Percentiles rank a stretch among this genome's conserved stretches.
Evolutionary conservation across 2,888 invertebrate genomes (phyloP).

Genomic region (Rapana venosa): DNA sequence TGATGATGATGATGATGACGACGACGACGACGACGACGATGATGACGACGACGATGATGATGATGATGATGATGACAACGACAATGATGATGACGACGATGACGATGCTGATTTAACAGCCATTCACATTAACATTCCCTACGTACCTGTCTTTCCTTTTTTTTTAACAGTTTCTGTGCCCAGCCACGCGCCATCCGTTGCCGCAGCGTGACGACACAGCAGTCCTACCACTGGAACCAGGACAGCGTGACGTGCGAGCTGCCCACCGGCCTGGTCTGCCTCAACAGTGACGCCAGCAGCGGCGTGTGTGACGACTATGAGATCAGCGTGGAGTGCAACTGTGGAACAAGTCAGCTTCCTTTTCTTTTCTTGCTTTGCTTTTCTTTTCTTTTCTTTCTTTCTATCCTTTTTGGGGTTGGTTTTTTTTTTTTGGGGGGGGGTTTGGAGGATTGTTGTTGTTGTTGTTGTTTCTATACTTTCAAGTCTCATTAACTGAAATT

Average conservation of each 20-base stretch:
- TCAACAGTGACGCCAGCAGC: slow-evolving; percentile 66
- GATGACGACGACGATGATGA: too few relatives aligned
- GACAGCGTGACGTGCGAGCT: slow-evolving; percentile 54
- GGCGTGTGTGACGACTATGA: slow-evolving; percentile 71
- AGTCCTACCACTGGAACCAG: slow-evolving; percentile 56
- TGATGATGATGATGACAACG: not conserved
- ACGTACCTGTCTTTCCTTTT: not conserved
- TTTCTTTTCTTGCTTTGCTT: too few relatives aligned
- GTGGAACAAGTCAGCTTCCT: slow-evolving; percentile 75
- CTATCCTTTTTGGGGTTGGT: too few relatives aligned
- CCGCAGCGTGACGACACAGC: slow-evolving; percentile 53
- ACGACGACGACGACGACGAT: too few relatives aligned
- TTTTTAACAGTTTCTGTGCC: slow-evolving; percentile 63
- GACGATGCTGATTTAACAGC: not conserved
- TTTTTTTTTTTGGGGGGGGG: too few relatives aligned
- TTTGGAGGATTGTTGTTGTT: too few relatives aligned
- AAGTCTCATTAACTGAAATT: too few relatives aligned
- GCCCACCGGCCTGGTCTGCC: slow-evolving; percentile 84
- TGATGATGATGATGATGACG: not conserved
- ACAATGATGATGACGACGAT: not conserved
- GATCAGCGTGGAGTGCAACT: slow-evolving; percentile 78
- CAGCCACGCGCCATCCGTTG: slow-evolving; percentile 69
- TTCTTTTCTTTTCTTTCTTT: too few relatives aligned
- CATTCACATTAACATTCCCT: too few relatives aligned
- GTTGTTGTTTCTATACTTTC: too few relatives aligned